These are phyloP conservation scores for Meandrusa payeni DNA, from an alignment of 2,888 invertebrate genomes.

Conservation along the genomic window DNA sequence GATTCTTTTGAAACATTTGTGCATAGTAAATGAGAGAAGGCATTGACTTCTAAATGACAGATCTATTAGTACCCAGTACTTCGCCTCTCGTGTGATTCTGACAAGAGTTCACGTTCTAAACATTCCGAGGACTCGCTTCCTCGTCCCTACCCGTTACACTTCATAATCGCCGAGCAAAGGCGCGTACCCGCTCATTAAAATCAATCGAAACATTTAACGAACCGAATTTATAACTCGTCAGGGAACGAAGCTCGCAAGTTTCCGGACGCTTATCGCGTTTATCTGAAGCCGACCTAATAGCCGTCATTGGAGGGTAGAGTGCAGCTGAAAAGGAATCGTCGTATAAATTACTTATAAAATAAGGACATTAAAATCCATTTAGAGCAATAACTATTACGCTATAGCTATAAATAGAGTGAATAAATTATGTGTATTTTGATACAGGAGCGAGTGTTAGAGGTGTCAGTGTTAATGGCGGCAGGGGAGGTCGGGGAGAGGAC, in stretches of 20 bases:
- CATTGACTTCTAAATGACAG: too few relatives aligned
- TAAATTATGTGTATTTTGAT: conserved; percentile 72
- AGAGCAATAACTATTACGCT: conserved; percentile 71
- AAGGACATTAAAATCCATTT: conserved; percentile 78
- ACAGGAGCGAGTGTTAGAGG: conserved; percentile 69
- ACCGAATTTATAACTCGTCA: conserved; percentile 38
- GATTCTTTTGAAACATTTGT: too few relatives aligned
- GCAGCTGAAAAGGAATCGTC: conserved; percentile 63
- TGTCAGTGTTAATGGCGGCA: conserved; percentile 72
- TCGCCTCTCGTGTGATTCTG: too few relatives aligned
- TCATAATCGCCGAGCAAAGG: conserved; percentile 28
- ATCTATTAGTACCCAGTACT: too few relatives aligned
- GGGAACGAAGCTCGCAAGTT: conserved; percentile 45
- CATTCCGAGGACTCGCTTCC: too few relatives aligned
- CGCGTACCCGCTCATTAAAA: conserved; percentile 28
- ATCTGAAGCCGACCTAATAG: conserved; percentile 73
- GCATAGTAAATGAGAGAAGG: too few relatives aligned
- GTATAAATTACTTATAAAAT: conserved; percentile 74
- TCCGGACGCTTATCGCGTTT: conserved; percentile 57
- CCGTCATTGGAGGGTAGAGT: conserved; percentile 62
- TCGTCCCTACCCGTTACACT: conserved; percentile 24
- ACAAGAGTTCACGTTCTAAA: too few relatives aligned
- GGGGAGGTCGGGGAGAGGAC: conserved; percentile 63
- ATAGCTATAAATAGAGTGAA: conserved; percentile 69
- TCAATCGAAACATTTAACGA: conserved; percentile 35